Conservation (phyloP, 2,888 invertebrate species). For the Punctoribates punctum region DNA sequence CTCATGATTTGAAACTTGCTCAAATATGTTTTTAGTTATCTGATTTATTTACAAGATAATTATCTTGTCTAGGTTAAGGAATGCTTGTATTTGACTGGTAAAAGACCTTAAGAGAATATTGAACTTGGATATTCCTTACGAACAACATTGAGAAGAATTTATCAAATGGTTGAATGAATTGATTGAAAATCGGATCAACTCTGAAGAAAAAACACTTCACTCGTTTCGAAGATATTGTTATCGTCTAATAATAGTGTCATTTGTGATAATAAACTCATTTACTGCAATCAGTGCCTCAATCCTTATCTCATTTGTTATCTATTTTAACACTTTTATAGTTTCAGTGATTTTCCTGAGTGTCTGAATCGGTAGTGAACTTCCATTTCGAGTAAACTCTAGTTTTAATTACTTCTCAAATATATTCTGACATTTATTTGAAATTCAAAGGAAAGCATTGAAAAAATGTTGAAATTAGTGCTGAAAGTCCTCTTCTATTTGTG, state of each 20-base stretch:
- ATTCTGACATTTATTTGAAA: background rate
- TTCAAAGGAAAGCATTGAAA: background rate
- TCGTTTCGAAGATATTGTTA: background rate
- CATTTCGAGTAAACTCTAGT: background rate
- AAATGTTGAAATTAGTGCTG: constrained; percentile 2
- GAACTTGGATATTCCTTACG: too few relatives aligned
- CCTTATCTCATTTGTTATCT: background rate
- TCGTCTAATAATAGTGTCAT: background rate
- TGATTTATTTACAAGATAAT: too few relatives aligned
- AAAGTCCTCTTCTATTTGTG: background rate
- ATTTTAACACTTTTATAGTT: background rate
- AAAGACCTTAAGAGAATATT: too few relatives aligned
- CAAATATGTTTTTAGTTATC: too few relatives aligned
- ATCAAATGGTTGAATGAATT: too few relatives aligned
- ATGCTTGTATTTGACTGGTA: too few relatives aligned
- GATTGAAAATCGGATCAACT: background rate
- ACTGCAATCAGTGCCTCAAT: background rate
- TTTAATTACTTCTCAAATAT: background rate
- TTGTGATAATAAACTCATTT: background rate
- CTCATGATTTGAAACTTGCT: too few relatives aligned
- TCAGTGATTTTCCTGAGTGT: too few relatives aligned
- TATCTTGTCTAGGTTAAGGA: too few relatives aligned
- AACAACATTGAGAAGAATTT: too few relatives aligned
- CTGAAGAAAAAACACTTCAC: background rate
- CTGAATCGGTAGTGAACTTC: too few relatives aligned